Evolutionary conservation across 1,140 invertebrate species (phyloP).

Genomic region (Cotesia glomerata): DNA sequence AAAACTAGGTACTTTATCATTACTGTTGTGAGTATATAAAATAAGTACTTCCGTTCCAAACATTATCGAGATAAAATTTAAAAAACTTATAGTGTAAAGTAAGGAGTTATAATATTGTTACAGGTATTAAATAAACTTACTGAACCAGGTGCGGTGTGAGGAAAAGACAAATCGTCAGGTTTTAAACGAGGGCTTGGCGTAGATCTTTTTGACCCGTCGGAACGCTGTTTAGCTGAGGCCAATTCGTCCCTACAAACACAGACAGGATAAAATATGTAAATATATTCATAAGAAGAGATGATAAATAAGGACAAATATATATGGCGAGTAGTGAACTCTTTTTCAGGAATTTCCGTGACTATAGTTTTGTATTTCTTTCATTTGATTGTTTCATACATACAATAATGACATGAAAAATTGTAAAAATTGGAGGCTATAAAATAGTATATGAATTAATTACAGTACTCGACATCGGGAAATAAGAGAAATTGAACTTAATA

Average conservation of each 20-base stretch:
- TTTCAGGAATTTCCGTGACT: no score
- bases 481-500: neutral
- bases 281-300: neutral
- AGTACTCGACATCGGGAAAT: neutral
- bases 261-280: neutral
- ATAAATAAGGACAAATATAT: neutral
- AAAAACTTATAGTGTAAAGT: no score
- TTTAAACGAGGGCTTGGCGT: constrained; percentile 53
- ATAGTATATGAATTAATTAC: constrained; percentile 18
- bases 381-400: neutral
- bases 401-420: neutral
- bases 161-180: constrained; percentile 49
- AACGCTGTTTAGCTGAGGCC: constrained; percentile 47
- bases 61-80: no score
- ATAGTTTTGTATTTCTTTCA: no score
- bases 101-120: no score
- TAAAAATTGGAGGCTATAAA: constrained; percentile 2
- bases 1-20: no score
- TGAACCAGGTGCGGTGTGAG: constrained; percentile 56
- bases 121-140: constrained; percentile 43
- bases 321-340: no score
- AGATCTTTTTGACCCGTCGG: constrained; percentile 51
- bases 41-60: no score
- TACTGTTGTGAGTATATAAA: no score
- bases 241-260: constrained; percentile 32